Conservation (phyloP, 1,140 invertebrate genomes). For the Diplogasteroides magnus region DNA sequence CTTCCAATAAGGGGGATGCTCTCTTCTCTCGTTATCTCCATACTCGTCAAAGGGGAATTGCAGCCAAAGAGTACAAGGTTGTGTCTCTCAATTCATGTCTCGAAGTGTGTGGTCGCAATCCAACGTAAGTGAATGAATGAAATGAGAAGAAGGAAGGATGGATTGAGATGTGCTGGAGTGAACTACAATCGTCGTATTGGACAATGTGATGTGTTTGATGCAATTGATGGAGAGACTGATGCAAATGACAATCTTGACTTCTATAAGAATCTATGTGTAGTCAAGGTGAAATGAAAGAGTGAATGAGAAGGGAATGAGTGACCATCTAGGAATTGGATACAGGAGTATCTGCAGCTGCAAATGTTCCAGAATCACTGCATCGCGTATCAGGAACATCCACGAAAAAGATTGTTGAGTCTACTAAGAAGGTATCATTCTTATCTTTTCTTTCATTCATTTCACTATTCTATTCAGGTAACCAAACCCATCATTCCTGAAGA, state of each 20-base stretch:
- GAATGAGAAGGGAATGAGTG: neutral
- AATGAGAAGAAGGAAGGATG: conserved; percentile 10
- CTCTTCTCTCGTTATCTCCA: conserved; percentile 51
- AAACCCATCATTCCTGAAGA: conserved; percentile 38
- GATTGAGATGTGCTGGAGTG: conserved; percentile 45
- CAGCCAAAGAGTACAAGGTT: conserved; percentile 34
- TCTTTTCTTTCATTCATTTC: neutral
- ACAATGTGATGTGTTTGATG: conserved; percentile 43
- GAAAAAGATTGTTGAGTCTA: conserved; percentile 9
- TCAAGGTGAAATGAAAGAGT: conserved; percentile 40
- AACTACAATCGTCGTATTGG: conserved; percentile 55
- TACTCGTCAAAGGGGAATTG: conserved; percentile 45
- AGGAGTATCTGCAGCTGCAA: conserved; percentile 40
- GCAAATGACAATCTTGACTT: conserved; percentile 51
- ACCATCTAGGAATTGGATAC: conserved; percentile 21
- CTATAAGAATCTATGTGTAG: conserved; percentile 50
- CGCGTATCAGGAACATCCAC: conserved; percentile 12
- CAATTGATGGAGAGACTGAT: conserved; percentile 38
- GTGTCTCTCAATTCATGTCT: conserved; percentile 48
- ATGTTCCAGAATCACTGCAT: conserved; percentile 40
- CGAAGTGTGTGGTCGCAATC: conserved; percentile 39
- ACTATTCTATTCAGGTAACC: conserved; percentile 1
- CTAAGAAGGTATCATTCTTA: conserved; percentile 14
- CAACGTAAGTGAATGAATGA: conserved; percentile 20
- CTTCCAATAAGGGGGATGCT: conserved; percentile 41